Evolutionary conservation across 2,888 invertebrate genomes (phyloP).

Genomic region (Diogma glabrata): DNA sequence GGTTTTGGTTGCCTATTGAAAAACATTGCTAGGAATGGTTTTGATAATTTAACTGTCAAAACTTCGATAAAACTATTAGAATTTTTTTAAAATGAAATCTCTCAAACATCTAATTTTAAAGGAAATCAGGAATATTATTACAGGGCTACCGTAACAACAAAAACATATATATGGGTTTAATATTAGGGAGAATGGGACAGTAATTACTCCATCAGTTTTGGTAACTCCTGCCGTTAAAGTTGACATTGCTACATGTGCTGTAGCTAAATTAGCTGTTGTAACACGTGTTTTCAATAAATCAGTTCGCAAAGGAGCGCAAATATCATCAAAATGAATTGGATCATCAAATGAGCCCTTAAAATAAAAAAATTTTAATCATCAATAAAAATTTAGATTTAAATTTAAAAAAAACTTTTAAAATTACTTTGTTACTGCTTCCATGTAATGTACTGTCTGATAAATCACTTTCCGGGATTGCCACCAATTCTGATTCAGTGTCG

Average conservation of each 20-base stretch:
- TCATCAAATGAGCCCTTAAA: conserved; percentile 56
- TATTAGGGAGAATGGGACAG: too few species aligned
- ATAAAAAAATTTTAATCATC: too few species aligned
- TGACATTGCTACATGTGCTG: conserved; percentile 20
- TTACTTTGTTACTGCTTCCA: conserved; percentile 56
- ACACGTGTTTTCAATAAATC: conserved; percentile 25
- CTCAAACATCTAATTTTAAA: too few species aligned
- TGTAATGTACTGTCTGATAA: conserved; percentile 75
- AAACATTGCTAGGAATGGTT: too few species aligned
- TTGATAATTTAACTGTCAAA: too few species aligned
- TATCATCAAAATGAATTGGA: conserved; percentile 47
- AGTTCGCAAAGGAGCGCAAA: conserved; percentile 34
- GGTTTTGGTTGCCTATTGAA: too few species aligned
- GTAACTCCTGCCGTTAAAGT: conserved; percentile 24
- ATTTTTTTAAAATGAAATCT: too few species aligned
- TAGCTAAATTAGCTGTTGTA: conserved; percentile 20
- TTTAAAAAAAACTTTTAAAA: conserved; percentile 13
- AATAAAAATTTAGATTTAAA: too few species aligned
- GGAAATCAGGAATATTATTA: not conserved
- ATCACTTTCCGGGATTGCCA: conserved; percentile 83
- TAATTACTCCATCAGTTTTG: not conserved
- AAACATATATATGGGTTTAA: too few species aligned
- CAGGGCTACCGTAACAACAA: not conserved
- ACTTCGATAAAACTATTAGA: too few species aligned
- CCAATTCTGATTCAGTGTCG: conserved; percentile 78